A percentile compares a stretch with the other conserved stretches of the same genome.
phyloP scores from a whole-genome alignment of 2,888 invertebrate genomes.

The Himalopsyche kuldschensis region DNA sequence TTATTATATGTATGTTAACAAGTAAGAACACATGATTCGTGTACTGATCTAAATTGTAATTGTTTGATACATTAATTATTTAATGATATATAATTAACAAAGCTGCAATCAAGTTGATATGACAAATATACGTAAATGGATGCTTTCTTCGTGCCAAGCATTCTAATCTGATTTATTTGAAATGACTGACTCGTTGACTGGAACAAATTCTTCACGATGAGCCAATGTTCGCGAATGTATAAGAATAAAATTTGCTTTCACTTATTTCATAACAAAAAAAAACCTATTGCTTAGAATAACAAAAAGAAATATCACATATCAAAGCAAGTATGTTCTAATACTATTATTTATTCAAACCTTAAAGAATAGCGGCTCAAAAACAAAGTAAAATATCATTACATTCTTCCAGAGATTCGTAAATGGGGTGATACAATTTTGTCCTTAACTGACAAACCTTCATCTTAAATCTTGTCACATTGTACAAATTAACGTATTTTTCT shows the following conservation, averaged over 20 bases:
- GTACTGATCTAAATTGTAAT: no score
- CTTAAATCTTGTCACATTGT: no score
- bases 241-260: slow-evolving; percentile 23
- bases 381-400: no score
- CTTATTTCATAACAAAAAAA: slow-evolving; percentile 25
- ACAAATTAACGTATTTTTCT: no score
- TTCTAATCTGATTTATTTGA: slow-evolving; percentile 2
- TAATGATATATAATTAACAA: neutral
- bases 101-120: neutral
- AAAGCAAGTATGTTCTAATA: no score
- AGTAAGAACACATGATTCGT: no score
- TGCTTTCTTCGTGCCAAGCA: neutral
- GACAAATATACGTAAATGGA: neutral
- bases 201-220: neutral
- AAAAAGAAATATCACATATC: neutral
- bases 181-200: neutral
- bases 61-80: neutral
- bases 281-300: neutral
- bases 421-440: no score
- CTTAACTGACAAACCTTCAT: no score
- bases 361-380: no score
- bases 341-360: no score
- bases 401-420: no score
- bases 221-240: slow-evolving; percentile 12
- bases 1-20: no score